These are phyloP conservation scores for Cavia porcellus DNA, from an alignment of 2,113 vertebrate species.

Conservation along the genomic window DNA sequence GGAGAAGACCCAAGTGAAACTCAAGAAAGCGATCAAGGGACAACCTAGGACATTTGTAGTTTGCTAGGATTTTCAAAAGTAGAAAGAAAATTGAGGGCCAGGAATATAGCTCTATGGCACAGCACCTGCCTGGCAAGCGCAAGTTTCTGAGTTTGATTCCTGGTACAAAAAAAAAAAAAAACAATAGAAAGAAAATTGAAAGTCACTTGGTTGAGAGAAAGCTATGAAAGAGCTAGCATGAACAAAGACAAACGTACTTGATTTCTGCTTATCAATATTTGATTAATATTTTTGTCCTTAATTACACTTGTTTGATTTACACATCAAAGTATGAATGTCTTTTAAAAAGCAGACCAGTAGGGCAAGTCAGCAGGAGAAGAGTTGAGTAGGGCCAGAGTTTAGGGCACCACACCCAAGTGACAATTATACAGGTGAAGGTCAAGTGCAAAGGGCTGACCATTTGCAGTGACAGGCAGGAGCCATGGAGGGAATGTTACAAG, in stretches of 20 bases:
- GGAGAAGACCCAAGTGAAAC: not conserved
- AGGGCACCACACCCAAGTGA: not conserved
- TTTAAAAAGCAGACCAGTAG: not conserved
- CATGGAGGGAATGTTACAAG: not conserved
- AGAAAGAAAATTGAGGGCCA: not conserved
- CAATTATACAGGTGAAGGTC: not conserved
- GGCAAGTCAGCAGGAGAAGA: not conserved
- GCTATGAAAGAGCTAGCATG: not conserved
- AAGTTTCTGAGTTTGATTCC: too few relatives aligned
- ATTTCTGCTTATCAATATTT: not conserved
- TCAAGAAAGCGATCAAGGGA: not conserved
- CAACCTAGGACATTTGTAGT: not conserved
- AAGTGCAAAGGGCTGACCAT: not conserved
- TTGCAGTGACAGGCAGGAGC: not conserved
- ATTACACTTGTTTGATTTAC: not conserved
- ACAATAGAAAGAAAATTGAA: not conserved
- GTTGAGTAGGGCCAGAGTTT: not conserved
- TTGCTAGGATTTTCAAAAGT: not conserved
- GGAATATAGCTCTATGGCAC: too few relatives aligned
- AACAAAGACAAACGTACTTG: not conserved
- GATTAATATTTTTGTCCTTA: not conserved
- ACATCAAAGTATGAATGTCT: not conserved
- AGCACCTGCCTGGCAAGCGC: too few relatives aligned
- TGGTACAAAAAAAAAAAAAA: too few relatives aligned
- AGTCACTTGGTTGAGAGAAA: not conserved